Evolutionary conservation across 2,113 vertebrate species (phyloP).

Genomic region (Percopsis transmontana): DNA sequence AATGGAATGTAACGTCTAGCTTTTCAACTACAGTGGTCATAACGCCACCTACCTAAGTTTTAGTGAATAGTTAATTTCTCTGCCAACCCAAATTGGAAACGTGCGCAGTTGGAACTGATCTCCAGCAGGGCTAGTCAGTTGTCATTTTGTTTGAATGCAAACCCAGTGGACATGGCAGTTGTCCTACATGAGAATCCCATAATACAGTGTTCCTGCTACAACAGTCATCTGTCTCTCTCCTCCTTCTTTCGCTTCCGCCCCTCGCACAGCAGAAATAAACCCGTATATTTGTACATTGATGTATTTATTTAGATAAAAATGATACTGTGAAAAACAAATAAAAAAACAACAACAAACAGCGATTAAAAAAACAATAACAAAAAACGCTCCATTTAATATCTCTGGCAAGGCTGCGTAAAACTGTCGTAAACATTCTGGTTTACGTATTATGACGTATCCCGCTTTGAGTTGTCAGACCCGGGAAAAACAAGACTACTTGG

Average conservation of each 20-base stretch:
- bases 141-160: slow-evolving; percentile 34
- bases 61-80: slow-evolving; percentile 54
- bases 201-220: slow-evolving; percentile 8
- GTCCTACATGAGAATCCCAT: slow-evolving; percentile 12
- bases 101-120: slow-evolving; percentile 37
- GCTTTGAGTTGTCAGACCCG: slow-evolving; percentile 10
- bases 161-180: not conserved
- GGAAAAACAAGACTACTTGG: slow-evolving; percentile 26
- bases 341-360: not conserved
- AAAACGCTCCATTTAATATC: not conserved
- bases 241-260: slow-evolving; percentile 27
- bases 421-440: slow-evolving; percentile 17
- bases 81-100: slow-evolving; percentile 58
- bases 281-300: not conserved
- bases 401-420: not conserved
- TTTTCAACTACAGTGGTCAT: not conserved
- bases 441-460: not conserved
- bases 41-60: slow-evolving; percentile 72
- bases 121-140: not conserved
- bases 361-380: not conserved
- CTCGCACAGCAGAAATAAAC: slow-evolving; percentile 1
- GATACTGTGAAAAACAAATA: not conserved
- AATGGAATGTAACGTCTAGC: not conserved
- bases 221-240: slow-evolving; percentile 34
- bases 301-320: too few relatives aligned